phyloP scores from a whole-genome alignment of 1,140 invertebrate species.

The Potamilus streckersoni region DNA sequence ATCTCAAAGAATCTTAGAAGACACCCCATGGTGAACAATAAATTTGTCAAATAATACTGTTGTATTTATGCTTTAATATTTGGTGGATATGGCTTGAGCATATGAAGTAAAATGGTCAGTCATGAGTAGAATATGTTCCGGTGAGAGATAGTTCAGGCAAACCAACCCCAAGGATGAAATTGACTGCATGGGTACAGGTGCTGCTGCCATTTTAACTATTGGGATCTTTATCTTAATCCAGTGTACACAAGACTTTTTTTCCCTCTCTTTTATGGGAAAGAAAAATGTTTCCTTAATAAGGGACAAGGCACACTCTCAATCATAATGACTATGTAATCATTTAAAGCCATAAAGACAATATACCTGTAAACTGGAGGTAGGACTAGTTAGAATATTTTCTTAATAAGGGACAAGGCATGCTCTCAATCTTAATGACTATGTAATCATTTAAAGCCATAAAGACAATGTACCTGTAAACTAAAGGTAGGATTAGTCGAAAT shows the following conservation, averaged over 20 bases:
- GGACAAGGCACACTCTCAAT: conserved; percentile 1
- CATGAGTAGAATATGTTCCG: conserved; percentile 15
- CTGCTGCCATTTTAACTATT: background rate
- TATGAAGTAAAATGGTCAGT: conserved; percentile 21
- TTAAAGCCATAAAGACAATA: conserved; percentile 7
- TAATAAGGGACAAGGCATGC: too few species aligned
- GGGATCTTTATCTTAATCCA: conserved; percentile 1
- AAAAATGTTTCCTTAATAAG: conserved; percentile 8
- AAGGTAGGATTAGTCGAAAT: too few species aligned
- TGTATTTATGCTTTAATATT: conserved; percentile 19
- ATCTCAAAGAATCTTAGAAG: conserved; percentile 6
- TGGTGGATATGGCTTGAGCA: conserved; percentile 15
- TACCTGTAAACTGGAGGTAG: conserved; percentile 8
- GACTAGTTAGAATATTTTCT: too few species aligned
- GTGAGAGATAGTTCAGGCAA: conserved; percentile 8
- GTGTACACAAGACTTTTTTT: conserved; percentile 10
- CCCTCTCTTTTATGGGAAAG: conserved; percentile 10
- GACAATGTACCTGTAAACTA: too few species aligned
- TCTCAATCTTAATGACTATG: too few species aligned
- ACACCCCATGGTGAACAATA: conserved; percentile 10
- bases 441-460: too few species aligned
- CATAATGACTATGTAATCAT: conserved; percentile 20
- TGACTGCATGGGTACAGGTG: background rate
- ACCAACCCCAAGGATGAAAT: conserved; percentile 18
- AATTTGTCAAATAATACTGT: conserved; percentile 19